These are phyloP conservation scores for Tridacna gigas DNA, from an alignment of 2,888 invertebrate species.

Conservation along the genomic window DNA sequence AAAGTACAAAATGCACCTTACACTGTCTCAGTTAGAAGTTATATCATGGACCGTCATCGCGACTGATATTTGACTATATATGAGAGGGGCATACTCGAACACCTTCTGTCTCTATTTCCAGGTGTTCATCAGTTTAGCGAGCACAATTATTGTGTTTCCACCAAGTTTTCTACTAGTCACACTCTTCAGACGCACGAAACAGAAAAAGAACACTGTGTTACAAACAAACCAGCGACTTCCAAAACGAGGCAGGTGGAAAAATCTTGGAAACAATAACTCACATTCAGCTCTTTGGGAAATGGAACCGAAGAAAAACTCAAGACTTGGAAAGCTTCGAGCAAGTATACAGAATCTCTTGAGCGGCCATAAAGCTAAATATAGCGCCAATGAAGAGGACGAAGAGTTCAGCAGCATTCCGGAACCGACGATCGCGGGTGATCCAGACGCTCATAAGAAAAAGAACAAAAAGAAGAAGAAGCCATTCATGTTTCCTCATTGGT, in stretches of 20 bases:
- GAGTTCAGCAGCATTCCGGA: conserved; percentile 65
- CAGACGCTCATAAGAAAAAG: conserved; percentile 60
- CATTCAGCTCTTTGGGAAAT: conserved; percentile 69
- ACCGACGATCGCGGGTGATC: conserved; percentile 67
- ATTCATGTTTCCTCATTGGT: conserved; percentile 83
- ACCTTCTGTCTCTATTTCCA: conserved; percentile 65
- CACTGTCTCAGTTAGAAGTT: no score
- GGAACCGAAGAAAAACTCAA: conserved; percentile 66
- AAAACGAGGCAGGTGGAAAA: conserved; percentile 82
- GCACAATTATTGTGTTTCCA: conserved; percentile 84
- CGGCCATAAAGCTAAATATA: conserved; percentile 71
- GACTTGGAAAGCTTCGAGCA: conserved; percentile 77
- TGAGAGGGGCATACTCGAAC: no score
- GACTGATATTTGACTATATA: no score
- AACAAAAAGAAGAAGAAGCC: conserved; percentile 83
- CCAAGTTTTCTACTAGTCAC: conserved; percentile 82
- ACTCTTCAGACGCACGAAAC: conserved; percentile 81
- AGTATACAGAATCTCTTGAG: conserved; percentile 76
- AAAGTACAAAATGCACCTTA: no score
- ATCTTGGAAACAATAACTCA: conserved; percentile 66
- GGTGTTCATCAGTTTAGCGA: conserved; percentile 82
- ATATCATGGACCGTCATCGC: no score
- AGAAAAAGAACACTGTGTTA: conserved; percentile 78
- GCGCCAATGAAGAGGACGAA: conserved; percentile 66
- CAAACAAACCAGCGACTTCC: conserved; percentile 77